Evolutionary conservation across 2,888 invertebrate species (phyloP), one percentile per base, ranked within the genome.

Genomic region (Branchipolynoe longqiensis): DNA sequence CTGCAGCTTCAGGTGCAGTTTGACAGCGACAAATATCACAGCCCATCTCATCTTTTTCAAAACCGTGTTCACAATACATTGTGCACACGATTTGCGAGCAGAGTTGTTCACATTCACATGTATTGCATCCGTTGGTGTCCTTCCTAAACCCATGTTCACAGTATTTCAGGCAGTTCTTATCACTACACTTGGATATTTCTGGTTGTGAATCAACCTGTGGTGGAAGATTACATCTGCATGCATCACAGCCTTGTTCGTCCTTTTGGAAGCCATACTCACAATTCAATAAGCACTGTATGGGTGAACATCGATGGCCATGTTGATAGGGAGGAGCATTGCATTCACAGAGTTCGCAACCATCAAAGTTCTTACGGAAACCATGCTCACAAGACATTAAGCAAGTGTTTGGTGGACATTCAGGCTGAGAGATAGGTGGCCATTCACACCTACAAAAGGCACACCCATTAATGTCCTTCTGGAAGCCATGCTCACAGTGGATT

Each of bases 21-120:
- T 41, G 54, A 56, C 87, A 86, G n/a, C 38, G 25, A 54, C 86
- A 86, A 14, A 85, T 38, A 31, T 86, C 81, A 85, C 86, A 86
- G 48, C 86, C 86, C 25, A 41, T 59, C 25, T 25, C 85, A 69
- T 82, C 85, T 56, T 85, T 64, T 54, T 82, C 25, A 58, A 69
- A 85, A 18, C 86, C 86, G 38, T 85, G 56, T 41, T 86, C 83
- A 59, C 86, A 86, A 58, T 82, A 40, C 86, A 86, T 86, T 40
- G 8, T 18, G 84, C 86, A 86, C 31, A 3, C 28, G 3, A 62
- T 62, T 2, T 25, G 62, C 6, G 18, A 28, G 62, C 62, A 62
- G 1, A 14, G 12, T 14, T 31, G 25, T 3, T 25, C n/a, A 25
- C 62, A 62, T 12, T 25, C n/a, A 36, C 84, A 84, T 0, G 56